Base-by-base conservation (phyloP, 35 echinoderm and acorn worm genomes). In the Patiria miniata region DNA sequence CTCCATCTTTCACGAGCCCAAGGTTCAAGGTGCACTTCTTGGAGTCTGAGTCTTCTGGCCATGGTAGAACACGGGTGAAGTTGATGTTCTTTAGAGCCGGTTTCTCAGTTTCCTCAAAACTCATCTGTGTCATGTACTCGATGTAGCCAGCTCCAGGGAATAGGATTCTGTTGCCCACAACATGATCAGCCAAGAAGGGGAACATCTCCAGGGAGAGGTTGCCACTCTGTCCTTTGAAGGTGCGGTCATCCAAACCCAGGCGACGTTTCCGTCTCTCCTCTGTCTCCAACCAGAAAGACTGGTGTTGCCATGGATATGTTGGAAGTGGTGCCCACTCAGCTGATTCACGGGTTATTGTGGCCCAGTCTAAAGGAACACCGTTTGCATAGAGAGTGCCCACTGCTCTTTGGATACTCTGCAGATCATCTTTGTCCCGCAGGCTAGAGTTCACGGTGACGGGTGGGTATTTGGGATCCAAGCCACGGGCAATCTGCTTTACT, bases 161-260 rank as follows among this genome's bases (percentile, higher is more conserved):
- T 0, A 88, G 59, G 8, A 93, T 38, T n/a, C 82, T 76, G 38
- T 90, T 61, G 36, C 89, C 61, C 7, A 86, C 54, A 0, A 85
- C 52, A 23, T 92, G 86, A 36, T 97, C 94, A 40, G 39, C 85
- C 6, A 93, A 84, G 79, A 84, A 97, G 0, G 94, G 94, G 68
- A 97, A 93, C 61, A 89, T 89, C 52, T 89, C 94, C 34, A 97
- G 78, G 33, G 89, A 77, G 2, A 97, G 52, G 23, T 87, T 81
- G 2, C 94, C 94, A 68, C 86, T 93, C 54, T 97, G 90, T 47
- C 94, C 94, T 68, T 90, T 93, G 87, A 82, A 97, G 2, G 94
- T 97, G 15, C 91, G 51, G 42, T 97, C 94, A 61, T 97, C 94
- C 2, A 91, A 81, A 18, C 94, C 94, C 44, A 97, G 87, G 37